Percentiles rank a stretch among this genome's conserved stretches.
phyloP scores from a whole-genome alignment of 2,113 vertebrate genomes.

The Halcyon malimbica region DNA sequence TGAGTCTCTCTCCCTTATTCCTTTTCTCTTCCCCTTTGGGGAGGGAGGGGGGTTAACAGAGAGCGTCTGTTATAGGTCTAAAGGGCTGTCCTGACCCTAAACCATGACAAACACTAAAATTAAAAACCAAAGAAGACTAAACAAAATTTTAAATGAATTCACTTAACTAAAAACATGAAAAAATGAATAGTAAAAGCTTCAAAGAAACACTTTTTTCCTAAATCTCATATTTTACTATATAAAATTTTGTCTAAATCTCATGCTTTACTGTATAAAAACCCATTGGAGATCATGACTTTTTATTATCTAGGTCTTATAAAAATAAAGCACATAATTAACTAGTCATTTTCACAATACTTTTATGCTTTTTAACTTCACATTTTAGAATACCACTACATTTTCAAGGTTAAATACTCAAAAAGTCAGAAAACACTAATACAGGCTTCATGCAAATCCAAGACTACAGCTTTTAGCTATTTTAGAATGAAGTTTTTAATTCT shows the following conservation, averaged over 20 bases:
- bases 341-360: neutral
- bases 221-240: neutral
- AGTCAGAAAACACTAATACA: neutral
- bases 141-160: neutral
- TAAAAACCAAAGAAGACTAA: neutral
- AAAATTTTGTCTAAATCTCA: neutral
- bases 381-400: neutral
- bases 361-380: neutral
- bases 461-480: neutral
- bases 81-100: no score
- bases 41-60: no score
- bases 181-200: neutral
- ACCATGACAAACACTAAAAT: neutral
- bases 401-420: neutral
- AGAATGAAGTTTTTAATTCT: neutral
- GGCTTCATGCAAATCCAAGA: neutral
- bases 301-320: neutral
- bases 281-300: neutral
- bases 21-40: no score
- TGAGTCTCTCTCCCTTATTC: no score
- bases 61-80: no score
- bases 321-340: neutral
- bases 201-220: neutral
- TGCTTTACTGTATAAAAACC: neutral
- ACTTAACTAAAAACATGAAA: neutral